phyloP scores from a whole-genome alignment of 2,888 invertebrate genomes.

The Alviniconcha strummeri region DNA sequence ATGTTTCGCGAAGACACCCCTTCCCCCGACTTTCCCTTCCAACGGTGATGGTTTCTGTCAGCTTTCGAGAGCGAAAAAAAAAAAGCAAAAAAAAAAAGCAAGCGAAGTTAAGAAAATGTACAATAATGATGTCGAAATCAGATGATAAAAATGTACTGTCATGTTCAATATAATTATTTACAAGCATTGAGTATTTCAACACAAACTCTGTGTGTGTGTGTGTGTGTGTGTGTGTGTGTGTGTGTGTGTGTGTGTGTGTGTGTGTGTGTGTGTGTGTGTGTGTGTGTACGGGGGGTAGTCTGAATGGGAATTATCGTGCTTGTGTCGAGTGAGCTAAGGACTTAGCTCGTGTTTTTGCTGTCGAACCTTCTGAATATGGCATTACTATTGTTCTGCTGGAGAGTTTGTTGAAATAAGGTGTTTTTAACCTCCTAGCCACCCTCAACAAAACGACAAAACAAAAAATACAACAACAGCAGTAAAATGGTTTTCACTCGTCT shows the following conservation, averaged over 20 bases:
- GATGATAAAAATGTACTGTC: neutral
- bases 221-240: neutral
- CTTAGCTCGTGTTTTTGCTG: neutral
- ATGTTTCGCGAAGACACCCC: too few species aligned
- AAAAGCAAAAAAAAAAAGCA: neutral
- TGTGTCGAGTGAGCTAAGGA: too few species aligned
- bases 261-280: conserved; percentile 16
- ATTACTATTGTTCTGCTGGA: neutral
- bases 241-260: conserved; percentile 3
- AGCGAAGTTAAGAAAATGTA: neutral
- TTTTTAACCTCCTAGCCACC: too few species aligned
- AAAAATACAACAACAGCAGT: too few species aligned
- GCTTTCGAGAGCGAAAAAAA: neutral
- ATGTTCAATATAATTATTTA: neutral
- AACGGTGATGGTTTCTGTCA: neutral
- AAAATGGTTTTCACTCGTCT: too few species aligned
- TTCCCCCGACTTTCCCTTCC: neutral
- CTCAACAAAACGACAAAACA: too few species aligned
- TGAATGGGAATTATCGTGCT: too few species aligned
- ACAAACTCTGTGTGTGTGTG: neutral
- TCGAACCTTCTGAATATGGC: neutral
- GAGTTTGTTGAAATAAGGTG: neutral
- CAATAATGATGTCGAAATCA: neutral
- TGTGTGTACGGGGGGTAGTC: neutral
- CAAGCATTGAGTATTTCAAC: neutral